Conservation (phyloP, 2,113 vertebrate species). For the Microtus richardsoni region DNA sequence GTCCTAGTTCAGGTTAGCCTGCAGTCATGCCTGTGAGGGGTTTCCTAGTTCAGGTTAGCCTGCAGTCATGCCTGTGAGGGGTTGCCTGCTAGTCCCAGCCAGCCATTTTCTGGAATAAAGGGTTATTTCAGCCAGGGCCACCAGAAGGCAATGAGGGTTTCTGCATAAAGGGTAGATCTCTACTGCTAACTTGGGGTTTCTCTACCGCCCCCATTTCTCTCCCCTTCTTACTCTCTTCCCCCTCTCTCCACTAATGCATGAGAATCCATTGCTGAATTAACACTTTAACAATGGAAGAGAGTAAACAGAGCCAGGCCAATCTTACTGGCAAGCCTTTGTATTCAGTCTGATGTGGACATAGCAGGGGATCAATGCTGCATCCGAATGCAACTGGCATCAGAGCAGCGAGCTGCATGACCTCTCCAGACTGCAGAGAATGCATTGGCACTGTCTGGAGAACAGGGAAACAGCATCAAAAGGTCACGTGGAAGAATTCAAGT, state of each 20-base stretch:
- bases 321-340: background rate
- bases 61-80: background rate
- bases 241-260: background rate
- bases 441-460: background rate
- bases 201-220: background rate
- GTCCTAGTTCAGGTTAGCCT: background rate
- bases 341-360: constrained; percentile 51
- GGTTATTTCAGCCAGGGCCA: background rate
- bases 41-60: background rate
- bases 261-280: background rate
- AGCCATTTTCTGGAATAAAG: background rate
- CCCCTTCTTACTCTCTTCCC: background rate
- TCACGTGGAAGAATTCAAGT: background rate
- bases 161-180: background rate
- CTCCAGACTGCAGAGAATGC: background rate
- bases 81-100: background rate
- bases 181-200: background rate
- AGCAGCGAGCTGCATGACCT: background rate
- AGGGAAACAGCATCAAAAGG: background rate
- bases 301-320: constrained; percentile 26
- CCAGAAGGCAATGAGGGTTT: background rate
- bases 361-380: background rate
- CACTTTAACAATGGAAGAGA: constrained; percentile 33
- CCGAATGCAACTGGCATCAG: background rate
- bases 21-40: too few relatives aligned